A percentile compares a stretch with the other conserved stretches of the same genome.
Conservation (phyloP, 2,888 invertebrate species). For the Diogma glabrata region DNA sequence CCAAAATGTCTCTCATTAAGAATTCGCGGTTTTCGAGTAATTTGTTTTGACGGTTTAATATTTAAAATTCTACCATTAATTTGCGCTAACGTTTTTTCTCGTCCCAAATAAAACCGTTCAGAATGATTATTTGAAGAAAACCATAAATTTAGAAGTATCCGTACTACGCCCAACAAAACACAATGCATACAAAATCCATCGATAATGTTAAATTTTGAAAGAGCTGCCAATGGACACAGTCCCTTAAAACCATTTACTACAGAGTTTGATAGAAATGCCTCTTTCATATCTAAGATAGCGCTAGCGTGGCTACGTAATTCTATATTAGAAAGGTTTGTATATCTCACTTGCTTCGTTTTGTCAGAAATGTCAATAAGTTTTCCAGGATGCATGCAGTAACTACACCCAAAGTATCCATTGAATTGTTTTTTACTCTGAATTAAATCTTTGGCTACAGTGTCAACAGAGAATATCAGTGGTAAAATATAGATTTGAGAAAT, state of each 20-base stretch:
- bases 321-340: neutral
- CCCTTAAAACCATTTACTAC: conserved; percentile 5
- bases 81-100: neutral
- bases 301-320: neutral
- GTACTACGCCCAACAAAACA: conserved; percentile 2
- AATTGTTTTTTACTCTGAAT: neutral
- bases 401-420: conserved; percentile 9
- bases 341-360: neutral
- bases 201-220: conserved; percentile 2
- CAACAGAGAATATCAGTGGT: neutral
- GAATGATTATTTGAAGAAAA: neutral
- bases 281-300: neutral
- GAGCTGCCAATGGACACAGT: neutral
- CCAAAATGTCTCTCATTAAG: neutral
- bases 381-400: conserved; percentile 6
- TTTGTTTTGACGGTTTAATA: neutral
- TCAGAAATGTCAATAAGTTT: neutral
- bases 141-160: neutral
- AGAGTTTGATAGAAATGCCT: neutral
- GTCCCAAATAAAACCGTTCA: neutral
- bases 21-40: neutral
- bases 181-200: conserved; percentile 2
- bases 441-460: neutral
- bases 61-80: neutral
- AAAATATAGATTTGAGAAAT: neutral